Conservation (phyloP, 2,888 invertebrate species). For the Leptinotarsa rubiginosa region DNA sequence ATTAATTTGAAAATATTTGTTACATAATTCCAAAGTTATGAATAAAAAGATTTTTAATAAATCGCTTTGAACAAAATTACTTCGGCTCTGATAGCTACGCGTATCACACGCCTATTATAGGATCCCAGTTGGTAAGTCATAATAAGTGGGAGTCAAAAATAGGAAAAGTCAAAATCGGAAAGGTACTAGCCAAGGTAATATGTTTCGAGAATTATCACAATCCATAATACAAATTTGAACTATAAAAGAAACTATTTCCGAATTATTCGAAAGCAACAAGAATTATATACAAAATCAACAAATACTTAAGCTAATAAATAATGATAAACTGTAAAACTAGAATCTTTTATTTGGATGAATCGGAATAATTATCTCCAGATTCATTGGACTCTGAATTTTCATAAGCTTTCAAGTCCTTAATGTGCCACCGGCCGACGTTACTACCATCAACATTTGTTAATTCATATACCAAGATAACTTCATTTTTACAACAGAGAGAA, state of each 20-base stretch:
- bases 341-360: too few species aligned
- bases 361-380: background rate
- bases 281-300: too few species aligned
- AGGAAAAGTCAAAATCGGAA: background rate
- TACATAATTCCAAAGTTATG: too few species aligned
- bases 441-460: constrained; percentile 12
- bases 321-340: too few species aligned
- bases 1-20: too few species aligned
- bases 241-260: background rate
- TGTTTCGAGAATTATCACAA: background rate
- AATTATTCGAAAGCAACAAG: background rate
- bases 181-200: background rate
- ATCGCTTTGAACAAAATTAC: background rate
- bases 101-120: background rate
- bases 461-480: constrained; percentile 14
- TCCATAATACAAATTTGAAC: background rate
- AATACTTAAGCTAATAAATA: too few species aligned
- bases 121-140: background rate
- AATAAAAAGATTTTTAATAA: background rate
- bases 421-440: constrained; percentile 1
- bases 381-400: background rate
- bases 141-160: background rate
- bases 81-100: background rate
- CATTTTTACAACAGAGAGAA: constrained; percentile 13
- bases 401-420: constrained; percentile 11